Percentiles rank a stretch among this genome's conserved stretches.
phyloP scores from a whole-genome alignment of 2,113 vertebrate genomes.

The Ramphastos sulfuratus region DNA sequence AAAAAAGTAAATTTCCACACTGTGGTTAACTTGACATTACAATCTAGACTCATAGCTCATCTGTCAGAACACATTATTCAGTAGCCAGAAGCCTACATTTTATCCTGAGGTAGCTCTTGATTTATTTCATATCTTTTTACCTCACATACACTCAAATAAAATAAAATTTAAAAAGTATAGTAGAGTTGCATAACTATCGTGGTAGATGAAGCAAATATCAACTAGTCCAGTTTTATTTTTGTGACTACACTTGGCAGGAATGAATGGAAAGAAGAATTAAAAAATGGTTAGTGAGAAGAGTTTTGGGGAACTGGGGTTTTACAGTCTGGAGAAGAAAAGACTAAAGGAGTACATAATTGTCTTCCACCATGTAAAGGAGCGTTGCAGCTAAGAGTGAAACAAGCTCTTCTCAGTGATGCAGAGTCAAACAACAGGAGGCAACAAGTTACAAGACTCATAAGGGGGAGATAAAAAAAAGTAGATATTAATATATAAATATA shows the following conservation, averaged over 20 bases:
- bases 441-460: not conserved
- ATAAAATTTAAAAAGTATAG: not conserved
- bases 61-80: not conserved
- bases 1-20: not conserved
- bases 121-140: not conserved
- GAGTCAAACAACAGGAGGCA: not conserved
- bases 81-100: not conserved
- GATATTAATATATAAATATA: too few species aligned
- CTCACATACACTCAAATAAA: not conserved
- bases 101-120: constrained; percentile 8
- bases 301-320: not conserved
- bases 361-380: not conserved
- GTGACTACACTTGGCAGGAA: not conserved
- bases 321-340: not conserved
- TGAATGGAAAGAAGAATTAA: not conserved
- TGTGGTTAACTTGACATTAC: not conserved
- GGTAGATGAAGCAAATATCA: not conserved
- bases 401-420: not conserved
- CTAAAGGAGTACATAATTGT: not conserved
- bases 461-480: too few species aligned
- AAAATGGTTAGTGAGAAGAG: not conserved
- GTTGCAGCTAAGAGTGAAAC: not conserved
- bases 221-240: not conserved
- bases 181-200: not conserved
- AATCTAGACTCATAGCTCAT: not conserved